phyloP scores from a whole-genome alignment of 2,113 vertebrate genomes.

The Tetrax tetrax region DNA sequence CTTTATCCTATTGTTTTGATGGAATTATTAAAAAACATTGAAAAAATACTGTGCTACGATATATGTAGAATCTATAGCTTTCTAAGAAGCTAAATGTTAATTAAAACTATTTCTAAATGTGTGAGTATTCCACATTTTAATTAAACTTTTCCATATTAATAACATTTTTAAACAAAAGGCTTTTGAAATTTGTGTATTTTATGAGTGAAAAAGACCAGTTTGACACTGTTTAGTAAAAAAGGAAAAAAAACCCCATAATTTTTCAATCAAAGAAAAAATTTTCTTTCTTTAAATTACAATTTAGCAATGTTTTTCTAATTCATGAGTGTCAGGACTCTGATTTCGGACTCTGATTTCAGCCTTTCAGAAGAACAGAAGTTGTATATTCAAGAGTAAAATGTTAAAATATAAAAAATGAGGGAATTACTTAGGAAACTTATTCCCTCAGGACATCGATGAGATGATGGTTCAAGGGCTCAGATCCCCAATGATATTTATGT shows the following conservation, averaged over 20 bases:
- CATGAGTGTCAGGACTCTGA: not conserved
- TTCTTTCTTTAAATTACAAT: not conserved
- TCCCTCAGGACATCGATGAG: not conserved
- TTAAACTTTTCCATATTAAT: not conserved
- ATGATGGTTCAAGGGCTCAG: not conserved
- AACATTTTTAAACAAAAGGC: not conserved
- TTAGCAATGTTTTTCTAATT: not conserved
- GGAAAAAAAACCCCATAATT: not conserved
- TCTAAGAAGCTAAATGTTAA: not conserved
- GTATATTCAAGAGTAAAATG: not conserved
- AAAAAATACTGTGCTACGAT: not conserved
- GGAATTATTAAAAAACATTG: not conserved
- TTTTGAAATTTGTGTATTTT: not conserved
- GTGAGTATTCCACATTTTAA: not conserved
- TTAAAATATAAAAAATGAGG: not conserved
- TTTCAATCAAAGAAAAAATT: not conserved
- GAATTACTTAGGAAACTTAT: not conserved
- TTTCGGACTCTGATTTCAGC: not conserved
- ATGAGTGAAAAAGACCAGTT: not conserved
- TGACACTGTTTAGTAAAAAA: not conserved
- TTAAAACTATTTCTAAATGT: not conserved
- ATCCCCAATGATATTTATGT: too few relatives aligned
- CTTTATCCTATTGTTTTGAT: not conserved
- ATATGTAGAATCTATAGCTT: not conserved
- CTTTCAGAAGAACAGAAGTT: not conserved